Conservation (phyloP, 2,797 vertebrate genomes). For the Semotilus atromaculatus region DNA sequence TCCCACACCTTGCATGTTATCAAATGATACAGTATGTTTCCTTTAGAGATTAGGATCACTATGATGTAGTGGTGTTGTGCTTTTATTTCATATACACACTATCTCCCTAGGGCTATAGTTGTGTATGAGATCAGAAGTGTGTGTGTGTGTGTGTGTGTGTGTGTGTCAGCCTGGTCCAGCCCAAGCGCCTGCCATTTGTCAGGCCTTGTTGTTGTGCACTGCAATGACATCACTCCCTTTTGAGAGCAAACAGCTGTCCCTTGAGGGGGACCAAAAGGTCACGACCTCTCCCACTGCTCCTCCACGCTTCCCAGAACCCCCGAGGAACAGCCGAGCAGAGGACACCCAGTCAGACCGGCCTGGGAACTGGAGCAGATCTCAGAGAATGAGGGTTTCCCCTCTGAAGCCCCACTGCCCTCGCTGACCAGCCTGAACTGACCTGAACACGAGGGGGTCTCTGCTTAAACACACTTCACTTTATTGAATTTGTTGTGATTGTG, state of each 20-base stretch:
- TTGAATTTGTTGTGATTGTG: slow-evolving; percentile 18
- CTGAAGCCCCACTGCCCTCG: slow-evolving; percentile 45
- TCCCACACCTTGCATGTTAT: not conserved
- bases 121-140: slow-evolving; percentile 20
- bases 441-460: not conserved
- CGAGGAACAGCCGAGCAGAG: slow-evolving; percentile 24
- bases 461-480: slow-evolving; percentile 37
- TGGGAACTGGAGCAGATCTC: slow-evolving; percentile 74
- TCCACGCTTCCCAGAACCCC: slow-evolving; percentile 71
- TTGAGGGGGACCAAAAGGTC: slow-evolving; percentile 66
- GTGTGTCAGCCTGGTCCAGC: slow-evolving; percentile 44
- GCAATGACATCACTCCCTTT: slow-evolving; percentile 75
- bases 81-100: not conserved
- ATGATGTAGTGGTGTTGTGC: not conserved
- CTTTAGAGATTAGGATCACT: not conserved
- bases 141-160: not conserved
- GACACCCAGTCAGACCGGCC: slow-evolving; percentile 65
- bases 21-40: not conserved
- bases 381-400: slow-evolving; percentile 60
- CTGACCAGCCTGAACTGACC: slow-evolving; percentile 25
- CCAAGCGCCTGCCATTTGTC: slow-evolving; percentile 66
- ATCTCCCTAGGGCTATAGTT: slow-evolving; percentile 5
- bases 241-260: slow-evolving; percentile 70
- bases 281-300: slow-evolving; percentile 78
- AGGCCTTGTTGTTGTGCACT: slow-evolving; percentile 62